phyloP scores from a whole-genome alignment of 2,888 invertebrate genomes.

The Nomada fucata region DNA sequence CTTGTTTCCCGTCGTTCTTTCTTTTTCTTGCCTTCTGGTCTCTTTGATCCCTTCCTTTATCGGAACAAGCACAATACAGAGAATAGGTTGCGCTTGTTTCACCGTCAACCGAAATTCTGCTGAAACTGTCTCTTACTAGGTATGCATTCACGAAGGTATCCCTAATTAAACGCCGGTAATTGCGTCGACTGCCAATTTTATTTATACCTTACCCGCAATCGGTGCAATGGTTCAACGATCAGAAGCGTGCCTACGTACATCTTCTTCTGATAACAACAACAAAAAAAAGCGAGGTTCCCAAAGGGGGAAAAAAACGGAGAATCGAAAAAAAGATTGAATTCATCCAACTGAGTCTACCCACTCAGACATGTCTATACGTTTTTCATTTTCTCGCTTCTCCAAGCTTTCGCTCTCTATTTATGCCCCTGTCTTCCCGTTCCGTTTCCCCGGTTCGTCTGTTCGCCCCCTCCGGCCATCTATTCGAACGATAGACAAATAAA shows the following conservation, averaged over 20 bases:
- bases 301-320: background rate
- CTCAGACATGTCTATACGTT: conserved; percentile 32
- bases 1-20: too few relatives aligned
- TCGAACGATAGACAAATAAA: conserved; percentile 50
- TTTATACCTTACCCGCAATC: background rate
- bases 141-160: too few relatives aligned
- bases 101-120: background rate
- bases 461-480: conserved; percentile 16
- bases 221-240: conserved; percentile 18
- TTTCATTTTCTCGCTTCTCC: conserved; percentile 31
- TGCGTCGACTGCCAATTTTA: background rate
- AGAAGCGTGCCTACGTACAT: conserved; percentile 1
- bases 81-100: too few relatives aligned
- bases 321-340: conserved; percentile 12
- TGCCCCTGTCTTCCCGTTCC: conserved; percentile 23
- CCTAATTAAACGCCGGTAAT: too few relatives aligned
- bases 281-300: background rate
- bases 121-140: background rate
- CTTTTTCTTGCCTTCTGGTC: background rate
- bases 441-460: conserved; percentile 14
- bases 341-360: conserved; percentile 17
- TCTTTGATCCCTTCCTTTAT: conserved; percentile 1
- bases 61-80: too few relatives aligned
- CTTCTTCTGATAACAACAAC: conserved; percentile 3
- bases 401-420: conserved; percentile 7